These are phyloP conservation scores for Syndactyla subalaris DNA, from an alignment of 2,797 vertebrate genomes.

Conservation along the genomic window DNA sequence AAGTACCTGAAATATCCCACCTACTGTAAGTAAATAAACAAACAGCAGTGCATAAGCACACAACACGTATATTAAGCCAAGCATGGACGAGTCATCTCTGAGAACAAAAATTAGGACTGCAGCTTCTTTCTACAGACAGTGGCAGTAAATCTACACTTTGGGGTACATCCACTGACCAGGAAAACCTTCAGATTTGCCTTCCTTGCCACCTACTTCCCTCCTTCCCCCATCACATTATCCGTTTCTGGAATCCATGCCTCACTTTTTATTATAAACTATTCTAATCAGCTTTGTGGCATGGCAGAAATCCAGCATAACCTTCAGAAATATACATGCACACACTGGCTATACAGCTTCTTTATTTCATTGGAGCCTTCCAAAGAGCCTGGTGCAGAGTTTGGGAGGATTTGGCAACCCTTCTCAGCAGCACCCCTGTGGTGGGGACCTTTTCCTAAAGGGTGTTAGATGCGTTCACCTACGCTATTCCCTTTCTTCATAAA, in stretches of 20 bases:
- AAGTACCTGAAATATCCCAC: not conserved
- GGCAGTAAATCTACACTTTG: not conserved
- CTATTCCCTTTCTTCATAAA: not conserved
- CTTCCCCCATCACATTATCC: not conserved
- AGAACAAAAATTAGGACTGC: not conserved
- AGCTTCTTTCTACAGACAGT: not conserved
- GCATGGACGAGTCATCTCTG: not conserved
- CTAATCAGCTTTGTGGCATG: slow-evolving; percentile 32
- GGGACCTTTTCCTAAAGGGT: not conserved
- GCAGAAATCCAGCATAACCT: slow-evolving; percentile 51
- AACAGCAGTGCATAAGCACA: not conserved
- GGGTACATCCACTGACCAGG: not conserved
- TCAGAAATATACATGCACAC: not conserved
- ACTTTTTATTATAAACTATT: slow-evolving; percentile 46
- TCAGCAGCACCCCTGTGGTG: not conserved
- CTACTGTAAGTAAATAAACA: not conserved
- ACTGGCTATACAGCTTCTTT: not conserved
- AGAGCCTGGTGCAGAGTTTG: not conserved
- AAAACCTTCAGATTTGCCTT: not conserved
- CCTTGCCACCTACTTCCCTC: not conserved
- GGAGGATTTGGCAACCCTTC: not conserved
- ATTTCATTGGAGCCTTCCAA: not conserved
- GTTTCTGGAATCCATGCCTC: slow-evolving; percentile 1
- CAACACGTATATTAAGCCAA: not conserved
- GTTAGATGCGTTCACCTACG: not conserved